phyloP scores from a whole-genome alignment of 2,113 vertebrate genomes.

The Halichoerus grypus region DNA sequence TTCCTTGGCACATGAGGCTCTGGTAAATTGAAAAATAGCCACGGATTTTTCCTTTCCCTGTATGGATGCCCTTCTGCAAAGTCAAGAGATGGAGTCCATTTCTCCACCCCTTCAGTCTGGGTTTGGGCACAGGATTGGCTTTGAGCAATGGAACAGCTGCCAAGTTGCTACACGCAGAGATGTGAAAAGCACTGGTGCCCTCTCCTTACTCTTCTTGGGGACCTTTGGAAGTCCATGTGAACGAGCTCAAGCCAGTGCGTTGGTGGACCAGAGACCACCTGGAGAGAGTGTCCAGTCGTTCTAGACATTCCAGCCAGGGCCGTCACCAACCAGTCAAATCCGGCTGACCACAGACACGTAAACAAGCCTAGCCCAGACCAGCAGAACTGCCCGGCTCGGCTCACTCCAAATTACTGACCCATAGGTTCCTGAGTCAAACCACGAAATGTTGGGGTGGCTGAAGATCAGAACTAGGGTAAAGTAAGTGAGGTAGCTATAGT shows the following conservation, averaged over 20 bases:
- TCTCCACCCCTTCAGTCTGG: not conserved
- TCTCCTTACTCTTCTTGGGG: not conserved
- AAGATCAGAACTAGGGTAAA: not conserved
- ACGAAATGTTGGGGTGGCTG: not conserved
- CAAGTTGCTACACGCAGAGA: not conserved
- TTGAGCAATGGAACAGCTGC: not conserved
- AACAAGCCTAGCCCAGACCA: not conserved
- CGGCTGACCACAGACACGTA: not conserved
- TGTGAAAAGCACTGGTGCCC: not conserved
- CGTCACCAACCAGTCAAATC: not conserved
- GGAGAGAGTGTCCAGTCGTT: not conserved
- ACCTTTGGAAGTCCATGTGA: not conserved
- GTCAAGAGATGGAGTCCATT: not conserved
- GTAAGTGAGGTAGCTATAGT: accelerated
- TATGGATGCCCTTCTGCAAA: not conserved
- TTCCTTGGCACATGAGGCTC: not conserved
- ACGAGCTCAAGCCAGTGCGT: not conserved
- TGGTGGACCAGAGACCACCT: not conserved
- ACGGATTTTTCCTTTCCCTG: not conserved
- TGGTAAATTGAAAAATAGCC: not conserved
- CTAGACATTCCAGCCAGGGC: not conserved
- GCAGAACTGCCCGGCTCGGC: not conserved
- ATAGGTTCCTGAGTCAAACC: not conserved
- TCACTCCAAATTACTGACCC: not conserved
- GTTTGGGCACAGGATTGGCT: not conserved